These are phyloP conservation scores for Nemotelus pantherinus DNA, from an alignment of 2,888 invertebrate genomes.

Conservation along the genomic window DNA sequence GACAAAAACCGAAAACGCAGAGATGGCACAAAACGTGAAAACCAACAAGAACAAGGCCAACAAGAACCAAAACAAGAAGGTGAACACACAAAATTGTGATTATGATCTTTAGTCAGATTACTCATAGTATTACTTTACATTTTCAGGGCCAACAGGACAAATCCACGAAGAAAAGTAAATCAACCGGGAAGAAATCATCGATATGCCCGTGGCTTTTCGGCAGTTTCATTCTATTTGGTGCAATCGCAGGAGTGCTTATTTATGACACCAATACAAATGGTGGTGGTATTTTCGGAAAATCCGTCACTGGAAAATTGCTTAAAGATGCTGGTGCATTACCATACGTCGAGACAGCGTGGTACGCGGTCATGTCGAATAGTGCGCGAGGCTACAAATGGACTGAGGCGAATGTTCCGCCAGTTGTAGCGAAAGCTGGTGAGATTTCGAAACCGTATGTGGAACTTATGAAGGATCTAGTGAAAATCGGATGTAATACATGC, in stretches of 20 bases:
- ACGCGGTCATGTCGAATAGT: slow-evolving; percentile 70
- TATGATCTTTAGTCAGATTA: slow-evolving; percentile 8
- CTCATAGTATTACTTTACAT: slow-evolving; percentile 53
- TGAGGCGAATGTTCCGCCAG: slow-evolving; percentile 75
- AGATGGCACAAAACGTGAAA: slow-evolving; percentile 64
- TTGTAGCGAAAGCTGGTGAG: slow-evolving; percentile 66
- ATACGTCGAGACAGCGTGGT: slow-evolving; percentile 72
- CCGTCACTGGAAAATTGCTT: slow-evolving; percentile 72
- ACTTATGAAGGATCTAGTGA: slow-evolving; percentile 69
- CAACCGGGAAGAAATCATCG: slow-evolving; percentile 52
- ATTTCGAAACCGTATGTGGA: slow-evolving; percentile 70
- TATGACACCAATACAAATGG: slow-evolving; percentile 73
- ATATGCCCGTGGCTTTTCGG: slow-evolving; percentile 74
- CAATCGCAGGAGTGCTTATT: slow-evolving; percentile 70
- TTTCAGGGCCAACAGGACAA: slow-evolving; percentile 45
- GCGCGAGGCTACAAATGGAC: slow-evolving; percentile 74
- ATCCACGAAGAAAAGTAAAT: slow-evolving; percentile 58
- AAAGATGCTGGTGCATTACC: slow-evolving; percentile 73
- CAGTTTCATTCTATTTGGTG: slow-evolving; percentile 70
- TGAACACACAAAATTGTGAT: slow-evolving; percentile 52
- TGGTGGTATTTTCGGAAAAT: slow-evolving; percentile 73
- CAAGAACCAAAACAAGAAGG: slow-evolving; percentile 63
- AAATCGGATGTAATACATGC: slow-evolving; percentile 67
- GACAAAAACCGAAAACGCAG: slow-evolving; percentile 49
- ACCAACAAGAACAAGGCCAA: slow-evolving; percentile 63